Conservation (phyloP, 2,797 vertebrate genomes). For the Botia kubotai region DNA sequence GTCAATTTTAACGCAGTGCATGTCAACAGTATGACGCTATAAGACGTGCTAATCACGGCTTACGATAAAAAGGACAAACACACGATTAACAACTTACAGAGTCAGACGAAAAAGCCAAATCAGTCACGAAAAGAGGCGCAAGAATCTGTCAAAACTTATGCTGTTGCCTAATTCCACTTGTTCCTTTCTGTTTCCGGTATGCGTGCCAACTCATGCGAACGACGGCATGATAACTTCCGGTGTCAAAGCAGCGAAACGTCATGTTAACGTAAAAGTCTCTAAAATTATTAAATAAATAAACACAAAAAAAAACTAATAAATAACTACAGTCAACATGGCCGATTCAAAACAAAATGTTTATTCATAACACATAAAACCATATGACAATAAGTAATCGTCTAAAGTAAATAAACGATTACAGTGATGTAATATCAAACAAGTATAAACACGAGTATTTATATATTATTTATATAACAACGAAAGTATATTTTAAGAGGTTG, state of each 20-base stretch:
- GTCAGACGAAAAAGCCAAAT: neutral
- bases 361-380: neutral
- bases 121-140: neutral
- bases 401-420: neutral
- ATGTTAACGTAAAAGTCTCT: conserved; percentile 11
- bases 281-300: neutral
- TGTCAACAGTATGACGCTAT: neutral
- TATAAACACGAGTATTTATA: neutral
- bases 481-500: neutral
- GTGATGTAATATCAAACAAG: neutral
- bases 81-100: conserved; percentile 28
- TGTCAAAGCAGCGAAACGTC: neutral
- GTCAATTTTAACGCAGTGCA: neutral
- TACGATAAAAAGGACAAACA: neutral
- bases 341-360: conserved; percentile 10
- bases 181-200: conserved; percentile 51
- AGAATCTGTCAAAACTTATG: conserved; percentile 44
- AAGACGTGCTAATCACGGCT: neutral
- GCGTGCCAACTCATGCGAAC: conserved; percentile 50
- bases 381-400: neutral
- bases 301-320: neutral
- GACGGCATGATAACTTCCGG: conserved; percentile 22
- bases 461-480: too few species aligned
- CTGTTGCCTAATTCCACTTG: neutral
- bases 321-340: neutral